Evolutionary conservation across 2,113 vertebrate species (phyloP).

Genomic region (Prinia subflava): DNA sequence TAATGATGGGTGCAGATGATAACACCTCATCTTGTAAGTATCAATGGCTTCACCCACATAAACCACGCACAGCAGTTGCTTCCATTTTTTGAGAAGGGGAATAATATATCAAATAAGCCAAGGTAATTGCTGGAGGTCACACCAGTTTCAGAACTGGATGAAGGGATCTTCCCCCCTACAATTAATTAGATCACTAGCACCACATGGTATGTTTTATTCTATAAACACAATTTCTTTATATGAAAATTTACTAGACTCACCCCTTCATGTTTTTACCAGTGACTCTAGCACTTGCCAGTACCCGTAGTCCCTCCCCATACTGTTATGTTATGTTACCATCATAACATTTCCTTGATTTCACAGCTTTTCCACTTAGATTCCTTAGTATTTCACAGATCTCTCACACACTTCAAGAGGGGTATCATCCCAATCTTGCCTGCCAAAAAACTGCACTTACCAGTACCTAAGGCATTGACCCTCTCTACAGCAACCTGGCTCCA

Average conservation of each 20-base stretch:
- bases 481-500: conserved; percentile 93
- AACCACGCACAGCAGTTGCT: fast-evolving
- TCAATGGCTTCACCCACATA: not conserved
- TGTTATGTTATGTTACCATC: fast-evolving
- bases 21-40: not conserved
- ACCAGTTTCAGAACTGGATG: not conserved
- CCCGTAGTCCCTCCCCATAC: not conserved
- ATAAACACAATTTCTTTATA: not conserved
- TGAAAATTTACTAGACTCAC: not conserved
- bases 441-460: conserved; percentile 67
- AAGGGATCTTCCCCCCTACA: not conserved
- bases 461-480: conserved; percentile 83
- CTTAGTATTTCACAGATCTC: not conserved
- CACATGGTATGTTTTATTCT: not conserved
- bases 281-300: not conserved
- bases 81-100: not conserved
- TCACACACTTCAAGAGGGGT: not conserved
- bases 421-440: not conserved
- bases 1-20: not conserved
- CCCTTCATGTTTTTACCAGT: not conserved
- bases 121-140: not conserved
- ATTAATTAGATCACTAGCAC: not conserved
- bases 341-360: not conserved
- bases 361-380: not conserved
- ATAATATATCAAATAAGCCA: not conserved